A percentile compares a stretch with the other conserved stretches of the same genome.
Evolutionary conservation across 2,888 invertebrate genomes (phyloP).

Genomic region (Linnaemya tessellans): DNA sequence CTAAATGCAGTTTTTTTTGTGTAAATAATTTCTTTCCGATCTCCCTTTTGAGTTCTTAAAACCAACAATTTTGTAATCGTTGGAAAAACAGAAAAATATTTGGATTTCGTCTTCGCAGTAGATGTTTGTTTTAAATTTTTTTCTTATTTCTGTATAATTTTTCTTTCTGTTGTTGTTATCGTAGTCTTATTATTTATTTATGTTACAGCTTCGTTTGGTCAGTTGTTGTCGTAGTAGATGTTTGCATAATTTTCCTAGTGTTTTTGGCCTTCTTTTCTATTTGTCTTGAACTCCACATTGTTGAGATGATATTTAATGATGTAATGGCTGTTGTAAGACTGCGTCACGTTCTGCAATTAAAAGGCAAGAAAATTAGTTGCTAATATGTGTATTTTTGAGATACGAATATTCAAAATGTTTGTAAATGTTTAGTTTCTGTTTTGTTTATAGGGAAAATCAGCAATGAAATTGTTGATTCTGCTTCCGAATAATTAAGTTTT

Average conservation of each 20-base stretch:
- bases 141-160: constrained; percentile 1
- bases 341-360: constrained; percentile 51
- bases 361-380: not conserved
- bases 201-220: constrained; percentile 59
- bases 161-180: constrained; percentile 6
- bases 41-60: not conserved
- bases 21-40: not conserved
- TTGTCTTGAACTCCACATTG: constrained; percentile 66
- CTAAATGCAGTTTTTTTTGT: not conserved
- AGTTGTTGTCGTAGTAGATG: constrained; percentile 45
- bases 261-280: constrained; percentile 51
- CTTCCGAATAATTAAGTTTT: no score
- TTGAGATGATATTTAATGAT: constrained; percentile 43
- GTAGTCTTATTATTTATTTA: constrained; percentile 47
- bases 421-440: no score
- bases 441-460: no score
- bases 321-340: constrained; percentile 23
- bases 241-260: constrained; percentile 63
- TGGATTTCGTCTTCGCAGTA: constrained; percentile 17
- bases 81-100: constrained; percentile 10
- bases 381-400: not conserved
- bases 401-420: not conserved
- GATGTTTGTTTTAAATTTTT: constrained; percentile 8
- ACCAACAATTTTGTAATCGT: not conserved
- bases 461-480: no score